These are phyloP conservation scores for Sminthurinus aureus DNA, from an alignment of 2,888 invertebrate species.

Conservation along the genomic window DNA sequence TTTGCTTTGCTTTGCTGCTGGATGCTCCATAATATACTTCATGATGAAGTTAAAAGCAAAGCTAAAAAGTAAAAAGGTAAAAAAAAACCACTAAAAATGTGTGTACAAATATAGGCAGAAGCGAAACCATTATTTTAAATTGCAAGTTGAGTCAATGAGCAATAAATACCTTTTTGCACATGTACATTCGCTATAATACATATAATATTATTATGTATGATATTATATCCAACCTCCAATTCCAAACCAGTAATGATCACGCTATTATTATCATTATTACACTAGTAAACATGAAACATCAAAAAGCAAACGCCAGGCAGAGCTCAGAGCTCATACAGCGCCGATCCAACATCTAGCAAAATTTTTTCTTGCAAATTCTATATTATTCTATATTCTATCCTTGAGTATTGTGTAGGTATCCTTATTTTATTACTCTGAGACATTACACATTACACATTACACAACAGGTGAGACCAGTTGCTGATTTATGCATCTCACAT, in stretches of 20 bases:
- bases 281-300: too few relatives aligned
- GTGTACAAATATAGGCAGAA: background rate
- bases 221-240: background rate
- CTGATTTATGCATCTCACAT: background rate
- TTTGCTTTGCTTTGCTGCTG: too few relatives aligned
- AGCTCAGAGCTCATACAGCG: background rate
- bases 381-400: background rate
- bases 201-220: background rate
- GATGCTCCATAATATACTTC: too few relatives aligned
- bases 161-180: constrained; percentile 8
- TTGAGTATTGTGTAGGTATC: too few relatives aligned
- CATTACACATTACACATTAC: background rate
- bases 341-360: background rate
- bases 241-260: too few relatives aligned
- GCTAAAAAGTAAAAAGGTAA: background rate
- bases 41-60: background rate
- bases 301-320: too few relatives aligned
- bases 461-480: background rate
- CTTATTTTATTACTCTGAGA: background rate
- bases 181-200: background rate
- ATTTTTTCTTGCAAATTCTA: background rate
- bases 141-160: constrained; percentile 28
- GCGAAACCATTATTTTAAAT: constrained; percentile 28
- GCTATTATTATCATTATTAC: too few relatives aligned
- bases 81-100: too few relatives aligned